These are phyloP conservation scores for Cantharis flavilabris DNA, from an alignment of 2,888 invertebrate genomes.

Conservation along the genomic window DNA sequence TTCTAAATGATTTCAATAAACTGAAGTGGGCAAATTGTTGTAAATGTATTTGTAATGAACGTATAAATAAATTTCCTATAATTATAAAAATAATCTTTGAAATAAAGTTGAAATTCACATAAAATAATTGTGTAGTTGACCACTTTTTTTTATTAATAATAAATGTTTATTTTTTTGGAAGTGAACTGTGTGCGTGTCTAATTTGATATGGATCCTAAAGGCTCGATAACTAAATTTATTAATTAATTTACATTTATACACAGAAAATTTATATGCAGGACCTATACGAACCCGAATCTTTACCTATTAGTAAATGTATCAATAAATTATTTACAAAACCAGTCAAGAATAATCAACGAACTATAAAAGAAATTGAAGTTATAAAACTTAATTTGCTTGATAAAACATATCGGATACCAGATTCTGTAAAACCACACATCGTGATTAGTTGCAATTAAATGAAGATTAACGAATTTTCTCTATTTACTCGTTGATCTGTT, in stretches of 20 bases:
- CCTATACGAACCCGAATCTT: background rate
- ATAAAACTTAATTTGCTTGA: constrained; percentile 37
- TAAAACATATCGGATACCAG: constrained; percentile 29
- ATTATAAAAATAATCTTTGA: background rate
- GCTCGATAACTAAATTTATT: background rate
- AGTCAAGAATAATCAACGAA: background rate
- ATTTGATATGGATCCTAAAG: background rate
- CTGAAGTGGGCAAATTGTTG: too few relatives aligned
- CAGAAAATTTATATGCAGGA: background rate
- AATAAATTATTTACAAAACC: background rate
- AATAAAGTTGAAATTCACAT: background rate
- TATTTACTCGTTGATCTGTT: constrained; percentile 5
- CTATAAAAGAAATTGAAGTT: constrained; percentile 23
- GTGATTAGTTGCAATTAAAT: constrained; percentile 38
- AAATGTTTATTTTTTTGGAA: background rate
- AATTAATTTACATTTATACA: background rate
- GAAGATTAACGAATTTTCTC: constrained; percentile 32
- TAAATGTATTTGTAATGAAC: too few relatives aligned
- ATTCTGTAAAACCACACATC: constrained; percentile 26
- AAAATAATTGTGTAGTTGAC: background rate
- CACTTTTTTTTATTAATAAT: background rate
- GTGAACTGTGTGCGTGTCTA: background rate
- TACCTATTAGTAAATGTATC: background rate
- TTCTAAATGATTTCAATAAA: too few relatives aligned
- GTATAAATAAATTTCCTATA: too few relatives aligned